Conservation (phyloP, 2,797 vertebrate species). For the Aratinga solstitialis region DNA sequence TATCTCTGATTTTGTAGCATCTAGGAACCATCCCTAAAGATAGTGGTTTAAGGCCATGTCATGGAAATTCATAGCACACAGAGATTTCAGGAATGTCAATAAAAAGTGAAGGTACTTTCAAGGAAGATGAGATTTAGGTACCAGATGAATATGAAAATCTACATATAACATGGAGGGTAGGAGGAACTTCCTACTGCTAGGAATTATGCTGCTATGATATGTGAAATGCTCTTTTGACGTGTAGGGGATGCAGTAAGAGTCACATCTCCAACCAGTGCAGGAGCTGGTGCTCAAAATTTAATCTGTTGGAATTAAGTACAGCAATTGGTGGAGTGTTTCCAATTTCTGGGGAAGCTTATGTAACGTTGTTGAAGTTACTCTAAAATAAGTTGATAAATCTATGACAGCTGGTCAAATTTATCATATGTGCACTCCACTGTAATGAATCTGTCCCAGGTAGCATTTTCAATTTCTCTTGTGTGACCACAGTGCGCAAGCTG, state of each 20-base stretch:
- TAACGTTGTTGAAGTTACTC: neutral
- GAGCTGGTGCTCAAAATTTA: neutral
- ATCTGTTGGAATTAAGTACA: neutral
- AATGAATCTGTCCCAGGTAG: neutral
- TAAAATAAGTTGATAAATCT: neutral
- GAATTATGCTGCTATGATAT: neutral
- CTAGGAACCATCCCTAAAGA: neutral
- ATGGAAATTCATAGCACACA: neutral
- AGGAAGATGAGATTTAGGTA: neutral
- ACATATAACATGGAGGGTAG: neutral
- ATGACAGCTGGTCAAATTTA: neutral
- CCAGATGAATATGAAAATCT: neutral
- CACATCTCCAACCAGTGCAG: neutral
- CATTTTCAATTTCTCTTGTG: constrained; percentile 17
- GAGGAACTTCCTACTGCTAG: neutral
- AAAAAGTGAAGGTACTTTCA: neutral
- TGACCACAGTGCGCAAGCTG: neutral
- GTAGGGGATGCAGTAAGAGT: neutral
- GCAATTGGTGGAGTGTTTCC: neutral
- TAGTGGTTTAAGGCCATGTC: neutral
- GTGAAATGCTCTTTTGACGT: neutral
- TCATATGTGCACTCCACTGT: neutral
- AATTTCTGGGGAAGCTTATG: neutral
- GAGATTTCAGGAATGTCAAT: neutral
- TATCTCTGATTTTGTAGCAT: neutral